A percentile compares a stretch with the other conserved stretches of the same genome.
Evolutionary conservation across 2,888 invertebrate genomes (phyloP).

Genomic region (Eupithecia exiguata): DNA sequence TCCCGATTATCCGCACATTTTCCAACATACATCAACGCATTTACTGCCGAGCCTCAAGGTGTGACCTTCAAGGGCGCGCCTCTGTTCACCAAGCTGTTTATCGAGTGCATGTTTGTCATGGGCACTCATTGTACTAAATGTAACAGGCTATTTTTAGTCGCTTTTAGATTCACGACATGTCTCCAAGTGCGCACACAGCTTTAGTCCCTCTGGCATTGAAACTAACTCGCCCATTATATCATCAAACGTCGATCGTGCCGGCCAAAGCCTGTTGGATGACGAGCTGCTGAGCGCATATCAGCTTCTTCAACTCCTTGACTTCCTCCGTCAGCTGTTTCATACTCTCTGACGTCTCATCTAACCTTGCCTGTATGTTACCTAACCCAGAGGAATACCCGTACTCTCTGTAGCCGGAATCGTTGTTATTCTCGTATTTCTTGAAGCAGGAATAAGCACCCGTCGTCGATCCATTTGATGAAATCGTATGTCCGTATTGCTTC

Average conservation of each 20-base stretch:
- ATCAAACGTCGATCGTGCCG: conserved; percentile 77
- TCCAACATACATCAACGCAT: neutral
- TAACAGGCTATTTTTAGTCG: conserved; percentile 1
- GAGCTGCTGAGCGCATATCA: conserved; percentile 80
- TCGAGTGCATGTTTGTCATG: neutral
- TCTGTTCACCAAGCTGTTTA: neutral
- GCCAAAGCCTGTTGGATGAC: conserved; percentile 79
- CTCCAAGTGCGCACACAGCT: conserved; percentile 26
- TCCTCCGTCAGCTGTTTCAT: conserved; percentile 87
- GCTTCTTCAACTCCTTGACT: conserved; percentile 86
- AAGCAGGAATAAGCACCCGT: conserved; percentile 86
- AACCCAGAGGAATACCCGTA: conserved; percentile 83
- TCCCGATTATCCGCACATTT: neutral
- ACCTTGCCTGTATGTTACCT: conserved; percentile 84
- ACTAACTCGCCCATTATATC: conserved; percentile 77
- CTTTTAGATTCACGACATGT: conserved; percentile 23
- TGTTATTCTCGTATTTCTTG: conserved; percentile 87
- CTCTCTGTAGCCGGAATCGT: conserved; percentile 78
- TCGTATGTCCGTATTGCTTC: conserved; percentile 87
- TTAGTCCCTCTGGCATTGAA: conserved; percentile 78
- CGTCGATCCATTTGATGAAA: conserved; percentile 86
- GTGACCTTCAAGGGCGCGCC: neutral
- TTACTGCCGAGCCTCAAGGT: neutral
- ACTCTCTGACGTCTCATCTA: conserved; percentile 87
- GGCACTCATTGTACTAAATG: neutral